A percentile compares a stretch with the other conserved stretches of the same genome.
phyloP scores from a whole-genome alignment of 1,140 invertebrate genomes.

The Drosophila pandora region DNA sequence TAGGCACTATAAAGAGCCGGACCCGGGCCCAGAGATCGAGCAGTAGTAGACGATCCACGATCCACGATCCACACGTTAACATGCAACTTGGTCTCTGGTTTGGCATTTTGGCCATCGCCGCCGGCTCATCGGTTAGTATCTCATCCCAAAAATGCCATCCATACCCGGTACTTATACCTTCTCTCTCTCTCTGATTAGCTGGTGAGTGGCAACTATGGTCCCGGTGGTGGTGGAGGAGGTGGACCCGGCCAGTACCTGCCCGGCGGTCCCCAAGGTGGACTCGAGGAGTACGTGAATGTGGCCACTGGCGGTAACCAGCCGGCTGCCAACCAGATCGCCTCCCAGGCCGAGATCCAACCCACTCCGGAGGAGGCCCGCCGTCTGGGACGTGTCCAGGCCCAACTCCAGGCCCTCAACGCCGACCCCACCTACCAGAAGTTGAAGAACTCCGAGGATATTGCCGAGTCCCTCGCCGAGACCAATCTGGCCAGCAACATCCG shows the following conservation, averaged over 20 bases:
- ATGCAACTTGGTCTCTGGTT: conserved; percentile 78
- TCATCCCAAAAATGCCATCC: background rate
- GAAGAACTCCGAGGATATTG: conserved; percentile 79
- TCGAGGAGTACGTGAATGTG: conserved; percentile 76
- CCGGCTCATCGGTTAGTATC: conserved; percentile 73
- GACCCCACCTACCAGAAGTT: conserved; percentile 76
- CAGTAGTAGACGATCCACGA: conserved; percentile 75
- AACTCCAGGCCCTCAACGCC: conserved; percentile 72
- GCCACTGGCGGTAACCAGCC: conserved; percentile 64
- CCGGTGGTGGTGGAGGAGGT: conserved; percentile 15
- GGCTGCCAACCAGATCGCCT: conserved; percentile 64
- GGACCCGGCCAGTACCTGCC: conserved; percentile 45
- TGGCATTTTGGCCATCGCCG: conserved; percentile 75
- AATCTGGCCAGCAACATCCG: conserved; percentile 79
- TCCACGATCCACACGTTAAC: conserved; percentile 65
- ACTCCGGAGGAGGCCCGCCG: conserved; percentile 67
- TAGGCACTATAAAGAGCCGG: conserved; percentile 74
- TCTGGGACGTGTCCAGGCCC: conserved; percentile 71
- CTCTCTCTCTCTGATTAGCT: conserved; percentile 33
- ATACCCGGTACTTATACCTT: background rate
- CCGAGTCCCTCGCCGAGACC: conserved; percentile 71
- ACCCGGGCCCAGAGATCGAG: conserved; percentile 49
- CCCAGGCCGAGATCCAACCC: conserved; percentile 70
- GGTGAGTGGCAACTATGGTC: conserved; percentile 73
- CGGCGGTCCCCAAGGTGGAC: conserved; percentile 52